These are phyloP conservation scores for Plectrocnemia conspersa DNA, from an alignment of 1,140 invertebrate species.

Conservation along the genomic window DNA sequence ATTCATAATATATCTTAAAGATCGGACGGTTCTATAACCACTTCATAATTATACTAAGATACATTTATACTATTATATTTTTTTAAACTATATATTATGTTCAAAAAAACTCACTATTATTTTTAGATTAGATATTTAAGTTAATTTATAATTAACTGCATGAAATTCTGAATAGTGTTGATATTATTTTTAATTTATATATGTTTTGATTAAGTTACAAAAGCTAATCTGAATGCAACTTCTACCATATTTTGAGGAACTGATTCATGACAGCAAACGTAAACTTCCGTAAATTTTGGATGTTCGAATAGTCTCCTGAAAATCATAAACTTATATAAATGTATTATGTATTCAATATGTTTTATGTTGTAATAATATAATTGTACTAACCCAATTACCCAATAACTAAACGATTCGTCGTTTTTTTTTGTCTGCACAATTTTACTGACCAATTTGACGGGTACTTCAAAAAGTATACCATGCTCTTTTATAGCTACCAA, in stretches of 20 bases:
- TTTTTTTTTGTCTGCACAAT: constrained; percentile 42
- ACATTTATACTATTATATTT: no score
- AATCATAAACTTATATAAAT: constrained; percentile 36
- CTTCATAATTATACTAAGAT: no score
- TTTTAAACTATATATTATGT: no score
- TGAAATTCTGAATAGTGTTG: no score
- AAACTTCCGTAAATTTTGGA: constrained; percentile 68
- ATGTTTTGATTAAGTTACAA: constrained; percentile 36
- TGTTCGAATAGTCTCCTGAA: constrained; percentile 65
- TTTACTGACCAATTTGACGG: constrained; percentile 39
- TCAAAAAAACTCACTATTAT: no score
- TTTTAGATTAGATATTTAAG: no score
- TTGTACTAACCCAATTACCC: constrained; percentile 52
- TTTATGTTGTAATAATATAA: constrained; percentile 7
- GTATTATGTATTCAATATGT: constrained; percentile 8
- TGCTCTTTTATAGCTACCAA: constrained; percentile 73
- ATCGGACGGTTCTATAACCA: no score
- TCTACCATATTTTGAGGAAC: constrained; percentile 77
- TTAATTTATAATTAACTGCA: no score
- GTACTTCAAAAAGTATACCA: constrained; percentile 55
- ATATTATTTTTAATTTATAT: no score
- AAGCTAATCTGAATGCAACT: constrained; percentile 68
- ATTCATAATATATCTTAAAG: no score
- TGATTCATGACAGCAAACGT: constrained; percentile 73
- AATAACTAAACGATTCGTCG: constrained; percentile 46